Evolutionary conservation across 1,140 invertebrate genomes (phyloP).

Genomic region (Anthonomus grandis): DNA sequence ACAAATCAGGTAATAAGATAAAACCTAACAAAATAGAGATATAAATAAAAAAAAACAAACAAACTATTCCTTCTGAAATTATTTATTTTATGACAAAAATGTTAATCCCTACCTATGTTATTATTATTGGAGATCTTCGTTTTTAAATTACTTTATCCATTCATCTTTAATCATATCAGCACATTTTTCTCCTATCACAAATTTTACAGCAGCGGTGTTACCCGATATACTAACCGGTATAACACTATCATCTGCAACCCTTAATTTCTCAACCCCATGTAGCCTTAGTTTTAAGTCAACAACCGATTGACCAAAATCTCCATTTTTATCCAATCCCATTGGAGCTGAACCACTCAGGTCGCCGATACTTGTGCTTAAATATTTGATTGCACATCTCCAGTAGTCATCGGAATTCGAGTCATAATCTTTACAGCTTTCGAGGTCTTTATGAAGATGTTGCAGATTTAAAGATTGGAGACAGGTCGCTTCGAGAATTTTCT

Average conservation of each 20-base stretch:
- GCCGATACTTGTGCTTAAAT: not conserved
- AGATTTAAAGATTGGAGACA: slow-evolving; percentile 30
- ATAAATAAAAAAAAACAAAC: too few relatives aligned
- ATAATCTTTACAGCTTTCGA: slow-evolving; percentile 31
- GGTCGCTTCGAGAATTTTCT: slow-evolving; percentile 27
- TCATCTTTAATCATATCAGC: slow-evolving; percentile 72
- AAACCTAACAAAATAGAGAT: too few relatives aligned
- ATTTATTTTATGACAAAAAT: too few relatives aligned
- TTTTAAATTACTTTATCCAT: slow-evolving; percentile 47
- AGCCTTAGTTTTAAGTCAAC: slow-evolving; percentile 52
- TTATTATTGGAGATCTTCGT: not conserved
- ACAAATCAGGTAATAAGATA: too few relatives aligned
- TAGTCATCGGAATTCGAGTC: slow-evolving; percentile 32
- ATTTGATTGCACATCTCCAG: slow-evolving; percentile 36
- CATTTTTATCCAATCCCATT: slow-evolving; percentile 70
- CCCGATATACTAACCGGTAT: slow-evolving; percentile 68
- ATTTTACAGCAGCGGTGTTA: slow-evolving; percentile 68
- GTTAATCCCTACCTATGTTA: not conserved
- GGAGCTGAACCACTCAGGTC: slow-evolving; percentile 55
- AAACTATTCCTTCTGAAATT: too few relatives aligned
- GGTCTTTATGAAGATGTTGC: slow-evolving; percentile 18
- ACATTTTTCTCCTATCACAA: slow-evolving; percentile 86
- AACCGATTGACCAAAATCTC: slow-evolving; percentile 53
- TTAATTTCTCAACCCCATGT: slow-evolving; percentile 52
- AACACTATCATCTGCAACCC: slow-evolving; percentile 73